Conservation (phyloP, 92 coral and sea anemone genomes). For the Paragorgia papillata region DNA sequence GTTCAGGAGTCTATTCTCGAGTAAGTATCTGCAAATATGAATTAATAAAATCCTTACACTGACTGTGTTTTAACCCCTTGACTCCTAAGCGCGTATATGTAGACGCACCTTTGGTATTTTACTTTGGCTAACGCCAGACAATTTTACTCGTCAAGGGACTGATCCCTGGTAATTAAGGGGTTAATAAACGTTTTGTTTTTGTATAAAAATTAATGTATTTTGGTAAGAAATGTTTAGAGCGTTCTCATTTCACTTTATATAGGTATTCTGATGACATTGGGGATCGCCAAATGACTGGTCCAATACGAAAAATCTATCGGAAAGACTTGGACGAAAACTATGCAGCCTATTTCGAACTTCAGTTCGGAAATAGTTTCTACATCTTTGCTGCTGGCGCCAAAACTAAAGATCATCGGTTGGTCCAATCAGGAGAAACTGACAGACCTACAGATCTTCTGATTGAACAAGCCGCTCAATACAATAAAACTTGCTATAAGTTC, state of each 20-base stretch:
- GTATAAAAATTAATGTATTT: background rate
- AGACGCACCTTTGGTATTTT: too few relatives aligned
- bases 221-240: too few relatives aligned
- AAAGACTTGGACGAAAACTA: constrained; percentile 60
- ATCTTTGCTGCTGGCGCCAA: constrained; percentile 59
- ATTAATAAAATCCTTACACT: too few relatives aligned
- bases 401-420: constrained; percentile 50
- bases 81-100: too few relatives aligned
- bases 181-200: background rate
- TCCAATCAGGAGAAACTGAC: constrained; percentile 46
- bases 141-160: too few relatives aligned
- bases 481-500: constrained; percentile 54
- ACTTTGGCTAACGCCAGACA: too few relatives aligned
- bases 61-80: too few relatives aligned
- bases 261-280: constrained; percentile 16
- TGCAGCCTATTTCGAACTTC: constrained; percentile 60
- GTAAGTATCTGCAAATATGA: background rate
- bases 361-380: constrained; percentile 41
- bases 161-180: too few relatives aligned
- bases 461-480: constrained; percentile 46
- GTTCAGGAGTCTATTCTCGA: background rate
- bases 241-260: background rate
- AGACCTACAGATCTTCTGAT: constrained; percentile 48
- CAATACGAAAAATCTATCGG: constrained; percentile 52
- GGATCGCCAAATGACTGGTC: constrained; percentile 2